Evolutionary conservation across 2,888 invertebrate genomes (phyloP).

Genomic region (Colostygia pectinataria): DNA sequence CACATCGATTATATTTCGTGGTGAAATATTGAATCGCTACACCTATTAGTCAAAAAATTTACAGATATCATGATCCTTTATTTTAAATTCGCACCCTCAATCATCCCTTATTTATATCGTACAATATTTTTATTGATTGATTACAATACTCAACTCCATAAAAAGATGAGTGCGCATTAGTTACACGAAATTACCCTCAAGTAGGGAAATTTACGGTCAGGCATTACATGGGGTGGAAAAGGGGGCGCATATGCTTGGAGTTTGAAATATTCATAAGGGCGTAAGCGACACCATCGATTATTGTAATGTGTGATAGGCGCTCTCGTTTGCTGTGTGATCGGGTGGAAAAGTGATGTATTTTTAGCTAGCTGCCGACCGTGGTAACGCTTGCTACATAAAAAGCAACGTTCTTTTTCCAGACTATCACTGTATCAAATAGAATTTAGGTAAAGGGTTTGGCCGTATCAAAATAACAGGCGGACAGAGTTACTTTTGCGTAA

Average conservation of each 20-base stretch:
- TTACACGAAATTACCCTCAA: constrained; percentile 40
- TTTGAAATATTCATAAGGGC: constrained; percentile 60
- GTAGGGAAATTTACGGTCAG: constrained; percentile 45
- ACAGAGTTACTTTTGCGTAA: too few relatives aligned
- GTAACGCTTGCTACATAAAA: too few relatives aligned
- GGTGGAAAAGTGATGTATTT: constrained; percentile 18
- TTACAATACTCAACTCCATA: constrained; percentile 34
- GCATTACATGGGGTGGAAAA: constrained; percentile 38
- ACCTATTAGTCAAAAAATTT: too few relatives aligned
- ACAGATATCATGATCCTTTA: constrained; percentile 4
- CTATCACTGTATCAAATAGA: too few relatives aligned
- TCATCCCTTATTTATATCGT: constrained; percentile 19
- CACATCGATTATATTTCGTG: too few relatives aligned
- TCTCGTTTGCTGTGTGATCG: constrained; percentile 36
- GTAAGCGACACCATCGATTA: constrained; percentile 65
- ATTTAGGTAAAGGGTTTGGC: too few relatives aligned
- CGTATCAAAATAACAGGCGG: too few relatives aligned
- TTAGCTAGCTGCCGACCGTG: too few relatives aligned
- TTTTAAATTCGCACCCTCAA: constrained; percentile 15
- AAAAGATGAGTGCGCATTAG: constrained; percentile 37
- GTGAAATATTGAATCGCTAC: too few relatives aligned
- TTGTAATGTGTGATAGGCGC: constrained; percentile 51
- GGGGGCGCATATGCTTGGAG: constrained; percentile 28
- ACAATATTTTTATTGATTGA: constrained; percentile 35
- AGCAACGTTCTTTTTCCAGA: too few relatives aligned